phyloP scores from a whole-genome alignment of 2,113 vertebrate genomes.

The Nestor notabilis region DNA sequence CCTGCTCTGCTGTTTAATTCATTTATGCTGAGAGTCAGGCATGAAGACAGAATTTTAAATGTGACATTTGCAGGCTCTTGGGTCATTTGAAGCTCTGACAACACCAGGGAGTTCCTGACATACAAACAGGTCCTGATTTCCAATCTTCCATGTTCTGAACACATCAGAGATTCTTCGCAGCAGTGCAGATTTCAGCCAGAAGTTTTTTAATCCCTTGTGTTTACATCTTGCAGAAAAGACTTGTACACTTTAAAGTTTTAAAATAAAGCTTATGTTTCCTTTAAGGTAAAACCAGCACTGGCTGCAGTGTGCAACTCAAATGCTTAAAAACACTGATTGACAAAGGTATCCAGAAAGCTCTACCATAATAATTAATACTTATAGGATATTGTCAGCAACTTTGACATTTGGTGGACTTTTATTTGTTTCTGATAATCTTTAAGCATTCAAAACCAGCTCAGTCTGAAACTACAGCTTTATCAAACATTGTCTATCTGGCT shows the following conservation, averaged over 20 bases:
- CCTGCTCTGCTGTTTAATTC: slow-evolving; percentile 82
- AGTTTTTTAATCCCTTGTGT: slow-evolving; percentile 61
- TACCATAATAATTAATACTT: slow-evolving; percentile 35
- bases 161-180: slow-evolving; percentile 63
- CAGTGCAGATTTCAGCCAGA: slow-evolving; percentile 49
- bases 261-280: slow-evolving; percentile 61
- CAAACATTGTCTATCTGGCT: not conserved
- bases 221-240: slow-evolving; percentile 38
- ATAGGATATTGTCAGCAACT: slow-evolving; percentile 12
- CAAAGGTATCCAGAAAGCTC: slow-evolving; percentile 35
- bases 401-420: not conserved
- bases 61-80: slow-evolving; percentile 81
- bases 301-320: not conserved
- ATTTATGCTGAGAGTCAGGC: slow-evolving; percentile 79
- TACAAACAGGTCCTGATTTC: slow-evolving; percentile 75
- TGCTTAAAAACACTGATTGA: slow-evolving; percentile 29
- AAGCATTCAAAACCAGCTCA: not conserved
- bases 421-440: slow-evolving; percentile 14
- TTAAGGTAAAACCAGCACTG: slow-evolving; percentile 47
- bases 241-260: slow-evolving; percentile 37
- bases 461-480: slow-evolving; percentile 1
- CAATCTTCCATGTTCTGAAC: slow-evolving; percentile 68
- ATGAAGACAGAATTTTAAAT: slow-evolving; percentile 83
- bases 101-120: slow-evolving; percentile 78
- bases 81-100: slow-evolving; percentile 78